Evolutionary conservation across 2,888 invertebrate species (phyloP), one percentile per base, ranked within the genome.

Genomic region (Lapara coniferarum): DNA sequence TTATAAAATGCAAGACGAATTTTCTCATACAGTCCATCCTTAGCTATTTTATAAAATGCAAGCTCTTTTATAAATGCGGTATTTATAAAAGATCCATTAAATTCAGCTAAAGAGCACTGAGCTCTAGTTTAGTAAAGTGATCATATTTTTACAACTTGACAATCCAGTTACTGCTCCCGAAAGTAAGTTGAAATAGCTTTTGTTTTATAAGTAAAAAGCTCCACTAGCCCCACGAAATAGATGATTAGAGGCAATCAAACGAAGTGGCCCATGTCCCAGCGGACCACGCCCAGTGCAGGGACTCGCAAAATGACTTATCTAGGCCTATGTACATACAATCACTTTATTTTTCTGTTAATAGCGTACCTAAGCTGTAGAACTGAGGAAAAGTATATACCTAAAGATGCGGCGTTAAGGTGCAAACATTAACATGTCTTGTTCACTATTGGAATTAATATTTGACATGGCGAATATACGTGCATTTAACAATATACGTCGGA

Each of bases 161-260:
- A 14, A 53, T 53, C n/a, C 19, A 55, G 55, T 19, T 55, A 55
- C 19, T n/a, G 19, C 10, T 19, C 19, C 53, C 53, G 16, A 19
- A 19, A 55, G 19, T 19, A 55, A 19, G 10, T 44, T 46, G 16
- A 59, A 59, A 59, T 37, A 7, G 13, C 37, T 58, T 58, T n/a
- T 37, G 44, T 14, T 58, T n/a, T 46, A 10, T 16, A 46, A 46
- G 44, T 46, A 46, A 8, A 63, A 46, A 16, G 16, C 37, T 16
- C 1, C 44, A 46, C 16, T 16, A 46, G n/a, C 19, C 46, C 13
- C 19, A 19, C 7, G 63, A 63, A 63, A 63, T 63, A 63, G 13
- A 46, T 63, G 49, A 63, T 63, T 63, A 49, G 63, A 5, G 49
- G 14, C 49, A 63, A 63, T 63, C 63, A 63, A 13, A 19, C 13